Base-by-base conservation (phyloP, 2,888 invertebrate species). In the Pyrocoelia pectoralis region DNA sequence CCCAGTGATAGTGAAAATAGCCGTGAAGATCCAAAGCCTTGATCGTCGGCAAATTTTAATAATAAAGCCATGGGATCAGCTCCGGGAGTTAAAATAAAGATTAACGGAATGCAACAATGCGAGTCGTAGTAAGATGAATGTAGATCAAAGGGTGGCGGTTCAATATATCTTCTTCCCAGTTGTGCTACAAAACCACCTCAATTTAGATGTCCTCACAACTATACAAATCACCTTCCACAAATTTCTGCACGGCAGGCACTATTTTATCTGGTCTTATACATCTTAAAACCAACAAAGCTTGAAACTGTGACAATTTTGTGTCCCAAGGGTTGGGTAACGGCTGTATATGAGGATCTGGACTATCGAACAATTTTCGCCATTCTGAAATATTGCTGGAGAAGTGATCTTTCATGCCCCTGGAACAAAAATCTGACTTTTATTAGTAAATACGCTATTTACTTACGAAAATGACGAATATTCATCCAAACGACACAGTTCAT, bases 21-120 rank as follows among this genome's bases (percentile, higher is more conserved):
- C 65, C 90, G 87, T 71, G 86, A 90, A 10, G 88, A 86, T 55
- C 92, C 92, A 71, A 92, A 93, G 9, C 93, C 93, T 84, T 93
- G 94, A 78, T 95, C 95, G 68, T 96, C 95, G 15, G 97, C 95
- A 81, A 96, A 97, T 80, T 95, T 94, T 1, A 96, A 84, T 33
- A 97, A 80, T 0, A 93, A 88, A 17, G 93, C 93, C 75, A 94
- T 95, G 0, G 97, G 97, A 84, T 97, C 97, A 0, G 95, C 93
- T 2, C 97, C 97, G 0, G 97, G 95, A 0, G 96, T 95, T 65
- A 97, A 82, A 18, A 97, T 89, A 76, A 97, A 97, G 73, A 97
- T 90, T 61, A 97, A 80, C 0, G 97, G 97, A n/a, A 94, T 89
- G 74, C 89, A 90, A 76, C 90, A 90, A 73, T 93, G 91, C 0